Conservation (phyloP, 53 echinoderm and acorn worm genomes). For the Zoroaster sp. region DNA sequence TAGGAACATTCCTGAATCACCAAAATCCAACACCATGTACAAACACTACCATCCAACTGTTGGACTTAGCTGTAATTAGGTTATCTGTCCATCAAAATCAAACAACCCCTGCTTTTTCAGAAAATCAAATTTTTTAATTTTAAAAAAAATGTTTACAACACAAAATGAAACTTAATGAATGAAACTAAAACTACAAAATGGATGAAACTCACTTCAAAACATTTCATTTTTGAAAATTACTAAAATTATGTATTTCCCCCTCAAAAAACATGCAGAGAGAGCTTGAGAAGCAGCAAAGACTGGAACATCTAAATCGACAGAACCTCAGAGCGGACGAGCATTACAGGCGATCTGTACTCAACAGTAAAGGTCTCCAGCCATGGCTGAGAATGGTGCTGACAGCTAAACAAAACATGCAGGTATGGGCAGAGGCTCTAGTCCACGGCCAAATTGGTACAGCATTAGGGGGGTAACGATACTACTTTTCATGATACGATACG, state of each 20-base stretch:
- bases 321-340: constrained; percentile 69
- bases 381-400: constrained; percentile 71
- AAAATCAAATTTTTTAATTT: no score
- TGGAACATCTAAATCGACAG: constrained; percentile 62
- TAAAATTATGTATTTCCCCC: not conserved
- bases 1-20: no score
- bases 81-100: no score
- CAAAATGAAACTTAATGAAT: no score
- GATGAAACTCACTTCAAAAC: no score
- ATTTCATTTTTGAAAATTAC: not conserved
- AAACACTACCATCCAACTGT: not conserved
- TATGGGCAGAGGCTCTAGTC: no score
- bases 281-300: constrained; percentile 71
- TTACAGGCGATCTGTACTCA: constrained; percentile 67
- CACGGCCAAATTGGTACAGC: no score
- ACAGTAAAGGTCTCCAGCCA: constrained; percentile 80
- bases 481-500: no score
- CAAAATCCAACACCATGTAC: no score
- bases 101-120: no score
- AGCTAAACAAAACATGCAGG: constrained; percentile 72
- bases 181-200: no score
- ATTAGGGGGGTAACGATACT: no score
- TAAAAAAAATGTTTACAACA: not conserved
- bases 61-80: not conserved
- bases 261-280: constrained; percentile 61